phyloP scores from a whole-genome alignment of 2,797 vertebrate genomes.

The Danio tinwini region DNA sequence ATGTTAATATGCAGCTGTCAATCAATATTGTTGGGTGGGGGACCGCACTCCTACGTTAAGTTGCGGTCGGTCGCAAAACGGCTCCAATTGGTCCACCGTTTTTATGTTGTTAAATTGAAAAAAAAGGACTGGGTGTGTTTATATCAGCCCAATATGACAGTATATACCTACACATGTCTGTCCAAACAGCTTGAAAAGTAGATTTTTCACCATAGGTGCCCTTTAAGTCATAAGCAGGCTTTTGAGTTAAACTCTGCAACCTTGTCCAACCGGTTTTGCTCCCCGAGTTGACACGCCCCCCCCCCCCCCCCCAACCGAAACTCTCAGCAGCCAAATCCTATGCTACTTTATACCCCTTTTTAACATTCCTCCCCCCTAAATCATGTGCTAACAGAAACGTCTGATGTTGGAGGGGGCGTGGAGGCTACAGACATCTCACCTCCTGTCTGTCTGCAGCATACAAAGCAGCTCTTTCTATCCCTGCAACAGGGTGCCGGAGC shows the following conservation, averaged over 20 bases:
- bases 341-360: conserved; percentile 28
- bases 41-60: too few species aligned
- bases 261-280: neutral
- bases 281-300: neutral
- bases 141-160: too few species aligned
- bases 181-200: too few species aligned
- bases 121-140: too few species aligned
- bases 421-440: conserved; percentile 64
- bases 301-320: neutral
- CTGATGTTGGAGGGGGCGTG: conserved; percentile 27
- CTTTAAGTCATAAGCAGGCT: too few species aligned
- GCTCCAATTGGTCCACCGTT: too few species aligned
- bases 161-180: too few species aligned
- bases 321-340: conserved; percentile 6
- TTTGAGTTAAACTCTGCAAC: neutral
- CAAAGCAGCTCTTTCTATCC: conserved; percentile 64
- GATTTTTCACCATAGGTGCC: too few species aligned
- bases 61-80: too few species aligned
- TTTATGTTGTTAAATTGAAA: too few species aligned
- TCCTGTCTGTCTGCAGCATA: conserved; percentile 65
- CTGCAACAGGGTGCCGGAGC: conserved; percentile 31
- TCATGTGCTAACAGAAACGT: conserved; percentile 24
- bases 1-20: too few species aligned
- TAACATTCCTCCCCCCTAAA: conserved; percentile 30
- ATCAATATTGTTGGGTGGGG: too few species aligned